These are phyloP conservation scores for Spongilla lacustris DNA, from an alignment of 37 sponge, comb jelly and placozoan species.

Conservation along the genomic window DNA sequence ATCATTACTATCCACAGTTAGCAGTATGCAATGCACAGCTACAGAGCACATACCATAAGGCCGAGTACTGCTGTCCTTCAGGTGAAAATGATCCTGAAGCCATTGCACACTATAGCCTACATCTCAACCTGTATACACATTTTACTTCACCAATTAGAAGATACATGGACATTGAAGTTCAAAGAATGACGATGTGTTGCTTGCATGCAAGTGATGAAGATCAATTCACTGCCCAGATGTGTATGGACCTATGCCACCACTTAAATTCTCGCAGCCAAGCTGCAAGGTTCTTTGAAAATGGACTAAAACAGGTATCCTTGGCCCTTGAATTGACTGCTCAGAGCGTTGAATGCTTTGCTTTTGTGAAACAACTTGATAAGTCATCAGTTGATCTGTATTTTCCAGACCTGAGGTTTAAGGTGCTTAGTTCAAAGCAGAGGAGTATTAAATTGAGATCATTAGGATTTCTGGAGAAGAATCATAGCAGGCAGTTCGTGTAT, in stretches of 20 bases:
- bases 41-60: neutral
- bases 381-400: conserved; percentile 15
- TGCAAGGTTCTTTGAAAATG: conserved; percentile 51
- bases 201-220: neutral
- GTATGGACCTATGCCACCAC: conserved; percentile 5
- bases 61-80: conserved; percentile 46
- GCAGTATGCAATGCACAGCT: conserved; percentile 14
- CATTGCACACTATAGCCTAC: conserved; percentile 42
- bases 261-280: conserved; percentile 22
- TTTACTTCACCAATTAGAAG: conserved; percentile 76
- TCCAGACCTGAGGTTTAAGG: neutral
- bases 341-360: conserved; percentile 21
- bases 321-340: conserved; percentile 13
- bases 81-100: neutral
- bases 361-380: neutral
- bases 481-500: neutral
- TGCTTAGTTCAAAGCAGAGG: conserved; percentile 1
- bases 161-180: conserved; percentile 64
- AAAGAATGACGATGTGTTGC: conserved; percentile 30
- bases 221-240: neutral
- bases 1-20: conserved; percentile 53
- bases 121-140: conserved; percentile 55
- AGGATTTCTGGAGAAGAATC: neutral
- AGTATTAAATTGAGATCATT: neutral
- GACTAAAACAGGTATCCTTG: conserved; percentile 2